Conservation (phyloP, 2,888 invertebrate species). For the Eristalis pertinax region DNA sequence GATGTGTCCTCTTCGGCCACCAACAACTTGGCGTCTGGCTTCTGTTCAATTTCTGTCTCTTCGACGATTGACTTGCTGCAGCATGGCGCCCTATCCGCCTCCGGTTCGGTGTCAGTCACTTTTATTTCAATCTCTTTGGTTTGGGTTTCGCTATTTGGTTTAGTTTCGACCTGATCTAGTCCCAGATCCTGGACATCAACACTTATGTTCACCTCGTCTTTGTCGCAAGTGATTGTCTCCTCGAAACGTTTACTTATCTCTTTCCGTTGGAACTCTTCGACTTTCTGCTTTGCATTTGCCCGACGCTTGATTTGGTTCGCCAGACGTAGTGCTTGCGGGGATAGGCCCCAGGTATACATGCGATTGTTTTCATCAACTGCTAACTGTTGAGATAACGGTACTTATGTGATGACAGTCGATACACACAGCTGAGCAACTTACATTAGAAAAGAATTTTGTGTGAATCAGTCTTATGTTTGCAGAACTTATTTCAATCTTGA, state of each 20-base stretch:
- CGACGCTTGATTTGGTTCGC: conserved; percentile 85
- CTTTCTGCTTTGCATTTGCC: conserved; percentile 83
- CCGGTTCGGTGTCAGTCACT: conserved; percentile 7
- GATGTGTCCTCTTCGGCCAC: conserved; percentile 74
- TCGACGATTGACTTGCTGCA: neutral
- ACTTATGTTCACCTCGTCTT: conserved; percentile 44
- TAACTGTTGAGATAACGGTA: conserved; percentile 82
- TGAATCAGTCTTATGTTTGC: conserved; percentile 81
- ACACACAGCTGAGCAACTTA: conserved; percentile 80
- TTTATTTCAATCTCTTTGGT: conserved; percentile 60
- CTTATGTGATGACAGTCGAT: conserved; percentile 45
- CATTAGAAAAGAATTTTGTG: conserved; percentile 90
- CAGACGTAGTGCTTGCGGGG: conserved; percentile 87
- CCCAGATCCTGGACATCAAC: conserved; percentile 17
- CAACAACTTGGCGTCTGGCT: neutral
- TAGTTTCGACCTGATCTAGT: conserved; percentile 6
- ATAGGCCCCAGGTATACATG: conserved; percentile 89
- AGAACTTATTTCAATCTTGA: conserved; percentile 79
- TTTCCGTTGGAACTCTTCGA: conserved; percentile 81
- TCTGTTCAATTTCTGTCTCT: neutral
- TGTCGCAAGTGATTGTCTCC: conserved; percentile 74
- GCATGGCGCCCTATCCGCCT: neutral
- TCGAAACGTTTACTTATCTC: conserved; percentile 80
- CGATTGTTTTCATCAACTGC: conserved; percentile 85
- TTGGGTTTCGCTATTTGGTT: conserved; percentile 47